phyloP scores from a whole-genome alignment of 2,113 vertebrate species.

The Platichthys stellatus region DNA sequence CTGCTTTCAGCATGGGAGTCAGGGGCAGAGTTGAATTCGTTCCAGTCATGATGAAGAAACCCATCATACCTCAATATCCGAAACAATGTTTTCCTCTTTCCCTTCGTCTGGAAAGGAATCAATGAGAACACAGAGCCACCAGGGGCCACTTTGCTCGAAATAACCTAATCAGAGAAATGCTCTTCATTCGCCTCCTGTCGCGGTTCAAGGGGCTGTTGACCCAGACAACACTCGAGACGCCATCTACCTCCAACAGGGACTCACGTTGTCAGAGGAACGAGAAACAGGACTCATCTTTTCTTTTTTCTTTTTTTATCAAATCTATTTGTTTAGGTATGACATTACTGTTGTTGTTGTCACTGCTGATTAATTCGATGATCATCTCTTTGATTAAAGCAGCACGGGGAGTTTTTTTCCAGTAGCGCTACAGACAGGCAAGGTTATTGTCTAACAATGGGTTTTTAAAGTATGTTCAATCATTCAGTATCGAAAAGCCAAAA shows the following conservation, averaged over 20 bases:
- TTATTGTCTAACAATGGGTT: too few species aligned
- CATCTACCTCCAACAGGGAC: conserved; percentile 32
- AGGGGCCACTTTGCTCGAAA: conserved; percentile 44
- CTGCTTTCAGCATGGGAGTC: background rate
- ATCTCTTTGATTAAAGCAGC: too few species aligned
- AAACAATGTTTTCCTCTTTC: conserved; percentile 13
- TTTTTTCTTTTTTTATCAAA: too few species aligned
- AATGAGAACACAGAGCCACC: conserved; percentile 13
- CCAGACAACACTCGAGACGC: conserved; percentile 33
- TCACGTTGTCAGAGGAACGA: conserved; percentile 13
- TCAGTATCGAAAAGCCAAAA: too few species aligned
- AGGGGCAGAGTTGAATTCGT: background rate
- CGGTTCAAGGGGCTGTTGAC: conserved; percentile 49
- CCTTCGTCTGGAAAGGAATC: conserved; percentile 13
- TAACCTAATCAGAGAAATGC: conserved; percentile 54
- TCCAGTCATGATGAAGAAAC: conserved; percentile 11
- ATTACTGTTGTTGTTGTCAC: too few species aligned
- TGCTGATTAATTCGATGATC: too few species aligned
- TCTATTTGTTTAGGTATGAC: too few species aligned
- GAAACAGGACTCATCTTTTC: background rate
- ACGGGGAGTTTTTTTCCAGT: too few species aligned
- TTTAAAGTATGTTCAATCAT: too few species aligned
- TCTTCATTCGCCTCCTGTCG: conserved; percentile 11
- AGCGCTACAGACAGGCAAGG: too few species aligned
- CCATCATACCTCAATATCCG: conserved; percentile 23